Base-by-base conservation (phyloP, 2,888 invertebrate genomes). In the Helicoverpa assulta region DNA sequence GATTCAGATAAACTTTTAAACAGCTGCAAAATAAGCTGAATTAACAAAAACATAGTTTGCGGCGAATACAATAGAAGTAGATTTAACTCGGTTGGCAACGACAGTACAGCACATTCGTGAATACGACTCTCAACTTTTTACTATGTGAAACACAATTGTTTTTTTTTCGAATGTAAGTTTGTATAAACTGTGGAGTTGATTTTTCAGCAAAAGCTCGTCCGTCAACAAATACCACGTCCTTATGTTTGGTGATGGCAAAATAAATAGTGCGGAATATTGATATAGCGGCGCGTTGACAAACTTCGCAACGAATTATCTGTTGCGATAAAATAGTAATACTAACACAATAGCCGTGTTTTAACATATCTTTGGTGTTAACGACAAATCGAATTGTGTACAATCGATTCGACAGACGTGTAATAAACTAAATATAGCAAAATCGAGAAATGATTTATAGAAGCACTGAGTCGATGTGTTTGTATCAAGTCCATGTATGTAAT, bases 211-310 rank as follows among this genome's bases (percentile, higher is more conserved):
- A 64, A 78, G 33, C 43, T 63, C 37, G 14, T 26, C 43, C 8
- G 50, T 58, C 50, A 50, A 19, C 26, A 43, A 6, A 54, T 51
- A 51, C 50, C 57, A 51, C n/a, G 50, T 51, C 29, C 19, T 10
- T 54, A n/a, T 53, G 50, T 43, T 29, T 64, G 26, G 26, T 61
- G 66, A 37, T 56, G 74, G 21, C n/a, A 58, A 58, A 73, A 58
- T 64, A 64, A 73, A 65, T 64, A 71, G 53, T 57, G 53, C 12
- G 47, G 29, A 58, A 60, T 40, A 67, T 40, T 74, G 54, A 80
- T 75, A 74, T 19, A 74, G 80, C 56, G 26, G 50, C 19, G 29
- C 52, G 51, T 52, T 73, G 75, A 75, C 79, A 67, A 75, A 75
- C 21, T 75, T 67, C 40, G 58, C 76, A 7, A 18, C 19, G 50